These are phyloP conservation scores for Trichomalopsis sarcophagae DNA, from an alignment of 1,140 invertebrate species.

Conservation along the genomic window DNA sequence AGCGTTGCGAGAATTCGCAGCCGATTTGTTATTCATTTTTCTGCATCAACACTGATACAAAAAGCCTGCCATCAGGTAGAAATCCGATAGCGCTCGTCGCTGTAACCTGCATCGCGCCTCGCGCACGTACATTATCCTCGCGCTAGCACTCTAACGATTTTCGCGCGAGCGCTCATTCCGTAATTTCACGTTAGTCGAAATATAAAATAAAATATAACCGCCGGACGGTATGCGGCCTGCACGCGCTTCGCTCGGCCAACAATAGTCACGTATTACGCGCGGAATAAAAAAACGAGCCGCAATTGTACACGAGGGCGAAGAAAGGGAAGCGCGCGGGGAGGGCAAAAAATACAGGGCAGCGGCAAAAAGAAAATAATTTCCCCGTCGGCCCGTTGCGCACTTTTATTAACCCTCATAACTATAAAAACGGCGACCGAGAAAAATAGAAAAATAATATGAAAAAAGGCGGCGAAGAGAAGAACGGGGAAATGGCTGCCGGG, in stretches of 20 bases:
- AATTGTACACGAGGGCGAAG: background rate
- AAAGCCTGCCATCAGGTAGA: background rate
- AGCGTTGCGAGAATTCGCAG: background rate
- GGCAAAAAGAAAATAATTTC: slow-evolving; percentile 32
- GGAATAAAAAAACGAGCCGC: background rate
- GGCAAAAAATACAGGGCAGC: slow-evolving; percentile 6
- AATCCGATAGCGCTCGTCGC: background rate
- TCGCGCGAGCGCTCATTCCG: slow-evolving; percentile 6
- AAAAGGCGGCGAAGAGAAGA: background rate
- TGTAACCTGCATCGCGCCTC: no score
- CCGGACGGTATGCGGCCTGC: background rate
- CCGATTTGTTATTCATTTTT: background rate
- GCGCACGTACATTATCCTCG: no score
- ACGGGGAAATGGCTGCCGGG: background rate
- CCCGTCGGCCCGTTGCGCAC: background rate
- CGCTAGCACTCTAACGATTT: background rate
- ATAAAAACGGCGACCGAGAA: background rate
- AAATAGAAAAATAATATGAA: slow-evolving; percentile 9
- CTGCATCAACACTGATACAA: background rate
- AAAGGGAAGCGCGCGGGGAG: background rate
- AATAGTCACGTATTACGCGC: slow-evolving; percentile 35
- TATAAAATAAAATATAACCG: slow-evolving; percentile 12
- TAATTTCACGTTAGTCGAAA: slow-evolving; percentile 17
- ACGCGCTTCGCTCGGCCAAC: background rate
- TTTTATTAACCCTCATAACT: slow-evolving; percentile 33